phyloP scores from a whole-genome alignment of 1,140 invertebrate species.

The Lerema accius region DNA sequence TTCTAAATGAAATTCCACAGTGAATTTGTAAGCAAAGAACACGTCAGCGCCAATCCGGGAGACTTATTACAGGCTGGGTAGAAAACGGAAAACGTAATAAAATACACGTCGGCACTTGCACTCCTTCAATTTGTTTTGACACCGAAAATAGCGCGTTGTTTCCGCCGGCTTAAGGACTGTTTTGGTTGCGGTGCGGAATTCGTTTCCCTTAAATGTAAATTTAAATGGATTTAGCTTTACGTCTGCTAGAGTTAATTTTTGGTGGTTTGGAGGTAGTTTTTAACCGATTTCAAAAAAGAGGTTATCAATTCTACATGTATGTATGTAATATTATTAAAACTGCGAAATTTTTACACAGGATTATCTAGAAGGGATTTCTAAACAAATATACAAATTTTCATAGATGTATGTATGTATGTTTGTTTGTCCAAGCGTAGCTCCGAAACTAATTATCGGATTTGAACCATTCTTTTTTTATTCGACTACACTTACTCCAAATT shows the following conservation, averaged over 20 bases:
- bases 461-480: too few relatives aligned
- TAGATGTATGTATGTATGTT: too few relatives aligned
- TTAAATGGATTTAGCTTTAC: conserved; percentile 7
- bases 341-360: too few relatives aligned
- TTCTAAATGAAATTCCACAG: conserved; percentile 15
- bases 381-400: too few relatives aligned
- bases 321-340: too few relatives aligned
- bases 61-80: conserved; percentile 40
- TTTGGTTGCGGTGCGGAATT: conserved; percentile 29
- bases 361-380: too few relatives aligned
- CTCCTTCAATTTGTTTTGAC: conserved; percentile 59
- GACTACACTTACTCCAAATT: too few relatives aligned
- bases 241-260: not conserved
- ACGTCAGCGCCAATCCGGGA: conserved; percentile 26
- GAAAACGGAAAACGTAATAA: conserved; percentile 55
- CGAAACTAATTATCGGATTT: too few relatives aligned
- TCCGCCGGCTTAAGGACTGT: conserved; percentile 47
- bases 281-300: too few relatives aligned
- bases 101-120: conserved; percentile 49
- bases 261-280: not conserved
- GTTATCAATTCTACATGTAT: too few relatives aligned
- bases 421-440: too few relatives aligned
- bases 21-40: conserved; percentile 24
- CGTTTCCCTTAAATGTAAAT: conserved; percentile 18
- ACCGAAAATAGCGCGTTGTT: conserved; percentile 55